Evolutionary conservation across 2,797 vertebrate genomes (phyloP), one percentile per base, ranked within the genome.

Genomic region (Ciconia nigra): DNA sequence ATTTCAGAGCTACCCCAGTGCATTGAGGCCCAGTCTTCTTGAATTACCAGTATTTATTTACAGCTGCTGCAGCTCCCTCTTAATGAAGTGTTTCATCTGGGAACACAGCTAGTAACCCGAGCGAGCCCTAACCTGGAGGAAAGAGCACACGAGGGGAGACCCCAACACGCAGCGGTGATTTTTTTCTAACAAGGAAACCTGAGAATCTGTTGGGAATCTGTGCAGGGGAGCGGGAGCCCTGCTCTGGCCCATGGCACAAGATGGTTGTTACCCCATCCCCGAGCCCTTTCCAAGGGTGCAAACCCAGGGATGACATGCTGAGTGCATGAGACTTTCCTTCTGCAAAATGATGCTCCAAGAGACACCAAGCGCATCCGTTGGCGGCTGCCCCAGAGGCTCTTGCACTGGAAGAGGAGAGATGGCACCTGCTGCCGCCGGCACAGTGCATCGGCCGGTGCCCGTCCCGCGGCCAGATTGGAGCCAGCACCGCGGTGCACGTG

Each of bases 371-470:
- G 2, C 46, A 44, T 29, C 39, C 12, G 2, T 3, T 7, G 2
- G 2, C 1, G 1, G 37, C 73, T 84, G 57, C 20, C 44, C 65
- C 31, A 39, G 42, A 66, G 35, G 55, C 35, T 71, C 33, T 13
- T 9, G 47, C 44, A 33, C 76, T 67, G 74, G 29, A 61, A 54
- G 21, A 62, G 25, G 13, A 74, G 71, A 39, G 63, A 39, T 21
- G 80, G 35, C 72, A 54, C 35, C 26, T 21, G 55, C 59, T 46
- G 63, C 17, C 3, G 2, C 65, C 79, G 69, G 83, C 12, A 0
- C 0, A 0, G 66, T 66, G 35, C 25, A 14, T 21, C 0, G 0
- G 73, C 49, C 0, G 0, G 37, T 9, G 49, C 47, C 91, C 0
- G 0, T 66, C 67, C 79, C 10, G 1, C 2, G 11, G 71, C 67